Percentiles rank a stretch among this genome's conserved stretches.
Evolutionary conservation across 2,888 invertebrate genomes (phyloP).

Genomic region (Andrena hattorfiana): DNA sequence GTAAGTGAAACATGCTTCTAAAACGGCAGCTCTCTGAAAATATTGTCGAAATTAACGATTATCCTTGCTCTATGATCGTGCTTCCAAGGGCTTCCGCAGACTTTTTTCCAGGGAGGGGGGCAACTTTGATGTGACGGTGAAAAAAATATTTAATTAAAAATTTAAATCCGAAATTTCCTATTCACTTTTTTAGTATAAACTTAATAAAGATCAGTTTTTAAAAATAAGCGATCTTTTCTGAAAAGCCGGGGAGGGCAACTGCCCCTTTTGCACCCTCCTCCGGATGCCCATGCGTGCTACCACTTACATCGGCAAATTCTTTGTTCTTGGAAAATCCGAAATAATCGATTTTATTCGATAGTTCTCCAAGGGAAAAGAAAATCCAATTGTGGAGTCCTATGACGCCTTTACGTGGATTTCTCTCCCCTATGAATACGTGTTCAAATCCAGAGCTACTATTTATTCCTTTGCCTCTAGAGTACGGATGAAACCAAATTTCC

Average conservation of each 20-base stretch:
- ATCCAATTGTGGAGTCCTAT: slow-evolving; percentile 88
- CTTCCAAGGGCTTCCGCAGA: too few species aligned
- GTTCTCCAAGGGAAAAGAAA: slow-evolving; percentile 86
- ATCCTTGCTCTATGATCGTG: neutral
- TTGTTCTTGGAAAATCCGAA: slow-evolving; percentile 81
- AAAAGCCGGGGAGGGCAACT: too few species aligned
- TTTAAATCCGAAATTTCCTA: too few species aligned
- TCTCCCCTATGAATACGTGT: slow-evolving; percentile 88
- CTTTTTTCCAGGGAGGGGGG: too few species aligned
- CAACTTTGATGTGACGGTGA: too few species aligned
- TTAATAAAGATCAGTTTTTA: too few species aligned
- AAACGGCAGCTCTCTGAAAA: slow-evolving; percentile 80
- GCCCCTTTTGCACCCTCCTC: too few species aligned
- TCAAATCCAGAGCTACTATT: slow-evolving; percentile 87
- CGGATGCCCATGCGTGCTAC: too few species aligned
- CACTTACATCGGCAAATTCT: slow-evolving; percentile 78
- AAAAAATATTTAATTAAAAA: too few species aligned
- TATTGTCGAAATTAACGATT: neutral
- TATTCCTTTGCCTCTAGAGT: slow-evolving; percentile 83
- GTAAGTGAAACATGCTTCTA: slow-evolving; percentile 83
- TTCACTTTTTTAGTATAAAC: too few species aligned
- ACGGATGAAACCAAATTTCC: slow-evolving; percentile 84
- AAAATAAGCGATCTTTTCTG: too few species aligned
- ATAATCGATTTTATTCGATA: slow-evolving; percentile 83
- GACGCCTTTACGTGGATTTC: slow-evolving; percentile 83